Evolutionary conservation across 2,797 vertebrate genomes (phyloP).

Genomic region (Phrynocephalus forsythii): DNA sequence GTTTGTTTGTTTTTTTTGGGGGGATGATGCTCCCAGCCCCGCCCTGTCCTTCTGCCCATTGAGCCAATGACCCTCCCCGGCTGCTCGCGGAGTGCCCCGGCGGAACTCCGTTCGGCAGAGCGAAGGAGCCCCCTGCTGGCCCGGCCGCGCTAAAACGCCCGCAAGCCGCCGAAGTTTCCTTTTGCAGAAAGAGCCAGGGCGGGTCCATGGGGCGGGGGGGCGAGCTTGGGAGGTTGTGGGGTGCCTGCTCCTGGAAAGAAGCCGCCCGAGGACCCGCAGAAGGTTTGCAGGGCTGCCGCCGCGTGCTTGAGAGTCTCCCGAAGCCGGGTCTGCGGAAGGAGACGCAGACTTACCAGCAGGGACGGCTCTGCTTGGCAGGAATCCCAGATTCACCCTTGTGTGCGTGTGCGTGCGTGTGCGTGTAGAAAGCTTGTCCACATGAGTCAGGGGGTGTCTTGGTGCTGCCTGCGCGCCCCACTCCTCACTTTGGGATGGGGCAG

Average conservation of each 20-base stretch:
- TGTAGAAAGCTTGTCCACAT: too few relatives aligned
- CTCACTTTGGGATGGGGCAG: too few relatives aligned
- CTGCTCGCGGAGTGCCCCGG: not conserved
- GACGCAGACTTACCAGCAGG: not conserved
- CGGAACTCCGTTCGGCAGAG: constrained; percentile 51
- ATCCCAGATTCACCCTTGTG: too few relatives aligned
- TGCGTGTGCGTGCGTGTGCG: too few relatives aligned
- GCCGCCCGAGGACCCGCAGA: too few relatives aligned
- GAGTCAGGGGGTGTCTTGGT: too few relatives aligned
- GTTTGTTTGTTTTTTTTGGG: too few relatives aligned
- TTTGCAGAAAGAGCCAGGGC: not conserved
- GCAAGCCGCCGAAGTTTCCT: constrained; percentile 1
- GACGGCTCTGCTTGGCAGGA: not conserved
- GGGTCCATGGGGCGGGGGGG: not conserved
- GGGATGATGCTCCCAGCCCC: not conserved
- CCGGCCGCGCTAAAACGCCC: constrained; percentile 47
- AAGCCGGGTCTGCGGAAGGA: too few relatives aligned
- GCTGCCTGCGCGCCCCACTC: too few relatives aligned
- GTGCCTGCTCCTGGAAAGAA: not conserved
- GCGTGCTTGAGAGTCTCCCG: not conserved
- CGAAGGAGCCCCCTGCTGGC: constrained; percentile 79
- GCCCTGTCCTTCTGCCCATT: not conserved
- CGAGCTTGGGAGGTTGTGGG: too few relatives aligned
- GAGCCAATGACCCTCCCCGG: not conserved
- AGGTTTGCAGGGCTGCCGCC: not conserved